A percentile compares a stretch with the other conserved stretches of the same genome.
phyloP scores from a whole-genome alignment of 2,888 invertebrate genomes.

The Piscicola geometra region DNA sequence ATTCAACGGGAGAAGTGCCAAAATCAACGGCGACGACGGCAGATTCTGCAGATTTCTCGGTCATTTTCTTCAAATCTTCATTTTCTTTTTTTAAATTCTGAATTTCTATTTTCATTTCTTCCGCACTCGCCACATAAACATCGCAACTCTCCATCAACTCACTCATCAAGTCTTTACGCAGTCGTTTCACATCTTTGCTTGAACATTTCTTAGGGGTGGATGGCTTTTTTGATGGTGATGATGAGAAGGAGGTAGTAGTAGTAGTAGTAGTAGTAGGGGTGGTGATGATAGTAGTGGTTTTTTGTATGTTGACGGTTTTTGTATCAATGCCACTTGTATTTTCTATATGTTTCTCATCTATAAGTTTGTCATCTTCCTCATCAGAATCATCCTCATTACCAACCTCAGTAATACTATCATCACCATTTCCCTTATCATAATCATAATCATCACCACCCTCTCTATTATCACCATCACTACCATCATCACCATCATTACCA shows the following conservation, averaged over 20 bases:
- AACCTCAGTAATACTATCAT: not conserved
- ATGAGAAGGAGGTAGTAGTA: too few species aligned
- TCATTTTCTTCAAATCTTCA: constrained; percentile 9
- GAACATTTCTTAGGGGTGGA: too few species aligned
- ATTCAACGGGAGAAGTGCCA: not conserved
- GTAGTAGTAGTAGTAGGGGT: too few species aligned
- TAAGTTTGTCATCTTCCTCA: constrained; percentile 1
- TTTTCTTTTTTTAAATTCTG: not conserved
- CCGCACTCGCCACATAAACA: constrained; percentile 2
- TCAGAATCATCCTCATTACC: not conserved
- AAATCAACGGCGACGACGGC: not conserved
- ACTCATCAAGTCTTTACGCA: constrained; percentile 22
- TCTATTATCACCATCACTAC: not conserved
- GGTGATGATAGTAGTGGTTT: not conserved
- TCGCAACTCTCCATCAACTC: constrained; percentile 28
- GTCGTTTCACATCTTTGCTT: too few species aligned
- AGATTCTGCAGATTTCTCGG: not conserved
- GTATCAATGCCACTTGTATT: not conserved
- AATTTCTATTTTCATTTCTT: not conserved
- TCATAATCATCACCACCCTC: constrained; percentile 7
- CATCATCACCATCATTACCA: constrained; percentile 7
- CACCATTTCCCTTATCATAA: not conserved
- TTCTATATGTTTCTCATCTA: constrained; percentile 10
- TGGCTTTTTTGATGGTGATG: too few species aligned
- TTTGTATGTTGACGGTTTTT: not conserved